A percentile compares a stretch with the other conserved stretches of the same genome.
phyloP scores from a whole-genome alignment of 1,140 invertebrate species.

The Stegodyphus dumicola region DNA sequence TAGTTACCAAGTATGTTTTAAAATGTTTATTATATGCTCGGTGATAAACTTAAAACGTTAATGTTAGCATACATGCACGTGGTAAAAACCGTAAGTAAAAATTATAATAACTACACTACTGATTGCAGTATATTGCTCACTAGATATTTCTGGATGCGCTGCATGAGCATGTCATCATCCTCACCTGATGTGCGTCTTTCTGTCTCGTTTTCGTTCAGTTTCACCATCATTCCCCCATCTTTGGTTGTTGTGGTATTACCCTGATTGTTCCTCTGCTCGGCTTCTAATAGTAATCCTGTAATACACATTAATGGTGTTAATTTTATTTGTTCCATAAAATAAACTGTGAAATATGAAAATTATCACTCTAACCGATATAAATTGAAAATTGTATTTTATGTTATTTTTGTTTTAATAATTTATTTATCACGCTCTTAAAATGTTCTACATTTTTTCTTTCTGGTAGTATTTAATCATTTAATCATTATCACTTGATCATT shows the following conservation, averaged over 20 bases:
- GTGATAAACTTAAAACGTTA: too few relatives aligned
- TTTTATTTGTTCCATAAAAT: too few relatives aligned
- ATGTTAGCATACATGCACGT: neutral
- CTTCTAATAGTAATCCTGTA: conserved; percentile 15
- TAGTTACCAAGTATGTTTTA: too few relatives aligned
- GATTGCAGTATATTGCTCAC: conserved; percentile 17
- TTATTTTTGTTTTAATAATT: too few relatives aligned
- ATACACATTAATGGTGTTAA: neutral
- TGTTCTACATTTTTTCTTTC: too few relatives aligned
- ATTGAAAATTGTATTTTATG: too few relatives aligned
- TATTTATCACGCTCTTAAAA: too few relatives aligned
- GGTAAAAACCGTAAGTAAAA: neutral
- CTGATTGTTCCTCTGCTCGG: conserved; percentile 29
- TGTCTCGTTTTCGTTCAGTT: conserved; percentile 12
- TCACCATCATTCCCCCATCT: conserved; percentile 30
- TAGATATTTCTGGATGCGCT: conserved; percentile 55
- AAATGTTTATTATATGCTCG: too few relatives aligned
- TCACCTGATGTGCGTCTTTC: conserved; percentile 36
- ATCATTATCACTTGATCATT: too few relatives aligned
- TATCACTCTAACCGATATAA: too few relatives aligned
- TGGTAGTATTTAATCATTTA: too few relatives aligned
- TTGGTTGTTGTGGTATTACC: conserved; percentile 11
- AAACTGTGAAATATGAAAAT: too few relatives aligned
- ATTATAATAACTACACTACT: neutral
- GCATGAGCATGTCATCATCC: conserved; percentile 53